These are phyloP conservation scores for Stichopus chloronotus DNA, from an alignment of 35 echinoderm and acorn worm genomes.

Conservation along the genomic window DNA sequence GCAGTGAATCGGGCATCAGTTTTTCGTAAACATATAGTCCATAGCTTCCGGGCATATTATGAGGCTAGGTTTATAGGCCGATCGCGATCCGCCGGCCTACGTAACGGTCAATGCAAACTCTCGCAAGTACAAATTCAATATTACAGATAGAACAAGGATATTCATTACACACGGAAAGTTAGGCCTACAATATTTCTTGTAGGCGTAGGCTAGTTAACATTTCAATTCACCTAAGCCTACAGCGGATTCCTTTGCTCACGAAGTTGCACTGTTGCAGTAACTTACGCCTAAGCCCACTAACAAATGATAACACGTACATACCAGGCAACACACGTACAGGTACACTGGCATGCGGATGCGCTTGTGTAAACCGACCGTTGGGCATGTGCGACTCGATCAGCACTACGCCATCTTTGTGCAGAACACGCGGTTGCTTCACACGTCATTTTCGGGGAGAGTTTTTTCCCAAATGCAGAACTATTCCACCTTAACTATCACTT, in stretches of 20 bases:
- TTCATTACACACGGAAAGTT: too few species aligned
- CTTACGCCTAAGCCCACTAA: neutral
- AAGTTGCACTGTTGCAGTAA: too few species aligned
- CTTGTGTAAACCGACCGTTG: neutral
- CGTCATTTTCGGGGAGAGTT: neutral
- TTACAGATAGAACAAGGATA: too few species aligned
- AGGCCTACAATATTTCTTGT: too few species aligned
- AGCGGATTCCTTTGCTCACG: neutral
- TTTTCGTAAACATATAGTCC: too few species aligned
- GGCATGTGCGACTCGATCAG: neutral
- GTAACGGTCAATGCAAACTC: too few species aligned
- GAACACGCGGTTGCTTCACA: conserved; percentile 6
- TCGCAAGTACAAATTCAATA: too few species aligned
- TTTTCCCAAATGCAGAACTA: neutral
- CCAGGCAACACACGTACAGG: neutral
- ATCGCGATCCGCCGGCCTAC: too few species aligned
- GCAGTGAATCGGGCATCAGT: too few species aligned
- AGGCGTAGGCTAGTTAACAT: too few species aligned
- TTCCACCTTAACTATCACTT: neutral
- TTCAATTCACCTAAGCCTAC: neutral
- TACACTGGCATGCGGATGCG: neutral
- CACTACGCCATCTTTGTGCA: conserved; percentile 20
- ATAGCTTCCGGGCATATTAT: too few species aligned
- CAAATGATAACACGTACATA: neutral
- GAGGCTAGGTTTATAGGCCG: too few species aligned